These are phyloP conservation scores for Apostichopus japonicus DNA, from an alignment of 35 echinoderm and acorn worm species.

Conservation along the genomic window DNA sequence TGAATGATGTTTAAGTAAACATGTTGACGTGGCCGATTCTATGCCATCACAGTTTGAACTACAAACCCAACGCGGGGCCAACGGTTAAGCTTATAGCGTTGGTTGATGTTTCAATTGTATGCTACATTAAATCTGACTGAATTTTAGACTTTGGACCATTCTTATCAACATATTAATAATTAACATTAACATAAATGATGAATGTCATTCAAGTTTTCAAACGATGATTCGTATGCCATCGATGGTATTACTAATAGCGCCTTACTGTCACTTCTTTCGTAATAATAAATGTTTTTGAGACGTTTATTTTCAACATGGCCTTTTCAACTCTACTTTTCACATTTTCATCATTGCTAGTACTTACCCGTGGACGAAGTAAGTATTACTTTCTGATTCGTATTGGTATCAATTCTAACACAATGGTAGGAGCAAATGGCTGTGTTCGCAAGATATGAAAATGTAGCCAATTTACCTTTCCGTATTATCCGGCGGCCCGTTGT, in stretches of 20 bases:
- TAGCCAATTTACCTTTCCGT: background rate
- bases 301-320: background rate
- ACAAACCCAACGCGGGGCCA: no score
- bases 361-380: background rate
- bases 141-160: background rate
- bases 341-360: background rate
- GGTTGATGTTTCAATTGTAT: no score
- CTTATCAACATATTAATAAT: background rate
- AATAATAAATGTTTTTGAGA: background rate
- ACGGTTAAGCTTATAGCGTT: no score
- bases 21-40: no score
- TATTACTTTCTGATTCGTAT: background rate
- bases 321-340: background rate
- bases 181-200: background rate
- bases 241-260: background rate
- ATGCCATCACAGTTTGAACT: no score
- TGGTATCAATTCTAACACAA: background rate
- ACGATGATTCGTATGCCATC: no score
- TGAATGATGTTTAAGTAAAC: no score
- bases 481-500: background rate
- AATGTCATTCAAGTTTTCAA: background rate
- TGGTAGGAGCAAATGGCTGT: background rate
- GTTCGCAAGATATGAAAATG: background rate
- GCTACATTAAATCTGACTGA: no score
- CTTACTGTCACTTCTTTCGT: background rate